Percentiles rank a stretch among this genome's conserved stretches.
phyloP scores from a whole-genome alignment of 2,888 invertebrate genomes.

The Agrotis puta region DNA sequence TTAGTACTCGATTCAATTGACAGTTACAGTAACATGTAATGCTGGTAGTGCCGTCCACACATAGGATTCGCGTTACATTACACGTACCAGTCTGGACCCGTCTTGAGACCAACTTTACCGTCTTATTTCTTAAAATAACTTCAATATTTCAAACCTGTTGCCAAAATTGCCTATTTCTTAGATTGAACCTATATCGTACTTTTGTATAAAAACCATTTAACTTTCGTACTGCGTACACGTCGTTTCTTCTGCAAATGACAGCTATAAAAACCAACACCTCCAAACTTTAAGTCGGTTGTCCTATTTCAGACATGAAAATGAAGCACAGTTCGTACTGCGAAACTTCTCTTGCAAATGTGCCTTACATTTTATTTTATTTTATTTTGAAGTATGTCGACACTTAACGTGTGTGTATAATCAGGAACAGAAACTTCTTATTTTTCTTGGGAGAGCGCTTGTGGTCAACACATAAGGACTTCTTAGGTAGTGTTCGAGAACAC shows the following conservation, averaged over 20 bases:
- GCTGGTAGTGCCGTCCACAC: too few relatives aligned
- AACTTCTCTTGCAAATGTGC: conserved; percentile 51
- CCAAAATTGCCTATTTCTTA: background rate
- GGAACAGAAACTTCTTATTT: background rate
- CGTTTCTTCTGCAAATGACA: conserved; percentile 32
- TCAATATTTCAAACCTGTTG: background rate
- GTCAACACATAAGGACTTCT: background rate
- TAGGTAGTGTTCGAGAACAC: too few relatives aligned
- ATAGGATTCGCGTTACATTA: too few relatives aligned
- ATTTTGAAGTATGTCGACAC: conserved; percentile 50
- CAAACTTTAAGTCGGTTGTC: conserved; percentile 53
- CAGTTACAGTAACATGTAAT: too few relatives aligned
- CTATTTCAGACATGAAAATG: conserved; percentile 53
- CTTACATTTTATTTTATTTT: conserved; percentile 57
- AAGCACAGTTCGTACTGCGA: conserved; percentile 51
- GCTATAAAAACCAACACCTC: conserved; percentile 44
- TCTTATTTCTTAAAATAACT: too few relatives aligned
- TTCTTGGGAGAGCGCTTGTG: background rate
- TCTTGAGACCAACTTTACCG: too few relatives aligned
- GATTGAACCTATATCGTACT: background rate
- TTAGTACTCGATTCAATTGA: too few relatives aligned
- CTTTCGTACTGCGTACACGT: background rate
- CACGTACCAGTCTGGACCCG: too few relatives aligned
- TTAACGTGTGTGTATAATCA: conserved; percentile 36
- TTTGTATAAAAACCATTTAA: background rate